A percentile compares a stretch with the other conserved stretches of the same genome.
phyloP scores from a whole-genome alignment of 2,888 invertebrate species.

The Lumbricus terrestris region DNA sequence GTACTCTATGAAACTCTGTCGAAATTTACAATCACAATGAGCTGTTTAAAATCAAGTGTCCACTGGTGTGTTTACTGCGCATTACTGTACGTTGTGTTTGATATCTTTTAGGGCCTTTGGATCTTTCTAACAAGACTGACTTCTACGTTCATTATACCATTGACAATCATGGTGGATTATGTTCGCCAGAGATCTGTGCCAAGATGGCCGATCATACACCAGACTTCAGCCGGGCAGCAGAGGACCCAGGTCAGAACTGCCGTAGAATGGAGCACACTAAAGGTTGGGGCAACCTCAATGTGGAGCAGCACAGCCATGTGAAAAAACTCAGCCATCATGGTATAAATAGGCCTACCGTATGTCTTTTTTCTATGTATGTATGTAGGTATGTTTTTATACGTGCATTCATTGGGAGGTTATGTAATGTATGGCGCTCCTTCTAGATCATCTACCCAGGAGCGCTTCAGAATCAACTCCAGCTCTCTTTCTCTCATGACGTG shows the following conservation, averaged over 20 bases:
- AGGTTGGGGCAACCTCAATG: background rate
- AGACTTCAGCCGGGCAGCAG: slow-evolving; percentile 3
- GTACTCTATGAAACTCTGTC: too few species aligned
- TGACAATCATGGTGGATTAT: background rate
- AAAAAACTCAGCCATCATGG: background rate
- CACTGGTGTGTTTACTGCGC: too few species aligned
- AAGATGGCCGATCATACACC: background rate
- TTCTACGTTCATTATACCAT: background rate
- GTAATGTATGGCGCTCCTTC: too few species aligned
- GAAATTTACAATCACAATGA: background rate
- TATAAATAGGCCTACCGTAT: background rate
- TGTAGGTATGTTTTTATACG: background rate
- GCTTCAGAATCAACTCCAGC: too few species aligned
- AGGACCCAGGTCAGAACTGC: background rate
- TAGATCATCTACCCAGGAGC: too few species aligned
- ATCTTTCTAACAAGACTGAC: slow-evolving; percentile 10
- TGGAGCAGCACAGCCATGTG: background rate
- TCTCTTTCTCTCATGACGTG: too few species aligned
- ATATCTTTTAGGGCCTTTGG: background rate
- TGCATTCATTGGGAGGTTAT: background rate
- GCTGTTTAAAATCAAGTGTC: too few species aligned
- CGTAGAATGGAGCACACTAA: background rate
- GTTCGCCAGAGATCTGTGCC: background rate
- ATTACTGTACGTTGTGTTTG: background rate
- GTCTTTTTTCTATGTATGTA: background rate